Evolutionary conservation across 2,113 vertebrate genomes (phyloP).

Genomic region (Forbesichthys agassizii): DNA sequence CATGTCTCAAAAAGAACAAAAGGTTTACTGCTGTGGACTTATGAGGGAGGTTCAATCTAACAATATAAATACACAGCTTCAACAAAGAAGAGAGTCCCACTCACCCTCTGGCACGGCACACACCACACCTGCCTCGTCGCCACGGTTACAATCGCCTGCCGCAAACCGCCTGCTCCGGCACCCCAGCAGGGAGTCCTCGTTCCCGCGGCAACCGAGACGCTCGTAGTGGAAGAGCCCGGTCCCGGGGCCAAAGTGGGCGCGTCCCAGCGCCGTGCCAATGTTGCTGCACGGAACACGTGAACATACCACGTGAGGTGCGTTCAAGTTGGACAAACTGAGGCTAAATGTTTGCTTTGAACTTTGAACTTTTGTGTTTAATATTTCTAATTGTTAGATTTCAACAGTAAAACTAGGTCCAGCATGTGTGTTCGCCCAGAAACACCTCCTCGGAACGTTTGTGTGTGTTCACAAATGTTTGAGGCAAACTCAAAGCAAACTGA

Average conservation of each 20-base stretch:
- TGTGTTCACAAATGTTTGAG: too few relatives aligned
- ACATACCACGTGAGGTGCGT: too few relatives aligned
- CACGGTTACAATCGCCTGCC: conserved; percentile 74
- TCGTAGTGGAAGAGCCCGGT: conserved; percentile 79
- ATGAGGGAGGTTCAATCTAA: too few relatives aligned
- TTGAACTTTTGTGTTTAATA: too few relatives aligned
- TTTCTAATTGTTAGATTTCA: too few relatives aligned
- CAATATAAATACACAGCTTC: too few relatives aligned
- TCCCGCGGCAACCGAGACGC: conserved; percentile 82
- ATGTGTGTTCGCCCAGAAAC: too few relatives aligned
- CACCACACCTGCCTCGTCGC: conserved; percentile 73
- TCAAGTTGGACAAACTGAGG: too few relatives aligned
- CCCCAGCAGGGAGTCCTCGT: conserved; percentile 80
- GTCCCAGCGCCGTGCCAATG: conserved; percentile 78
- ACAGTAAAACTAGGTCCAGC: too few relatives aligned
- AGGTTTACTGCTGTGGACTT: not conserved
- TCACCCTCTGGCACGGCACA: conserved; percentile 84
- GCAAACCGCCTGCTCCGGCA: conserved; percentile 76
- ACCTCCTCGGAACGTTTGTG: too few relatives aligned
- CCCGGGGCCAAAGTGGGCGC: conserved; percentile 66
- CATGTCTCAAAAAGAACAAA: not conserved
- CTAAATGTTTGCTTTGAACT: too few relatives aligned
- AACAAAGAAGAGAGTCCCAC: not conserved
- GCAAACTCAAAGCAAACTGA: too few relatives aligned
- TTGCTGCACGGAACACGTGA: conserved; percentile 66